Base-by-base conservation (phyloP, 2,888 invertebrate species). In the Biston stratarius region DNA sequence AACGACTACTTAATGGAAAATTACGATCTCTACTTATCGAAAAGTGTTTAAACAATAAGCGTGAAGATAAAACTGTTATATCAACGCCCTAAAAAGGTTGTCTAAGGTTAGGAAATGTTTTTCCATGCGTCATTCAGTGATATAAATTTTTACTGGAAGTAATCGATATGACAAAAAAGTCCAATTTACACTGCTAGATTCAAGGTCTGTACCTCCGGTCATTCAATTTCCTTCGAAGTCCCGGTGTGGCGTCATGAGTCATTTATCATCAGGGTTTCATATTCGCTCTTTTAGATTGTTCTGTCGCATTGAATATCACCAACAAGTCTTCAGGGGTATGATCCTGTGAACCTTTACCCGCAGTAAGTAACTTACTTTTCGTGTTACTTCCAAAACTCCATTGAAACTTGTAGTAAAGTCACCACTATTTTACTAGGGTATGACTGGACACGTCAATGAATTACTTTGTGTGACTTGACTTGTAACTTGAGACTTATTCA, bases 141-240 rank as follows among this genome's bases (percentile, higher is more conserved):
- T 42, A 1, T 11, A 11, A 11, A 42, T 10, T 42, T 10, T 42
- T 10, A 36, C 8, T 55, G 42, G 42, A 44, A 24, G n/a, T 42
- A 55, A 55, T 55, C 55, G 12, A 33, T n/a, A 42, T 7, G 42
- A n/a, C 42, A 42, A 55, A 53, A 55, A 44, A n/a, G 12, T 45
- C n/a, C 57, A 34, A 33, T 57, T 57, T n/a, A 33, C 9, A 10
- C 34, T 11, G 12, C 11, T 48, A 40, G 11, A 48, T 15, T 12
- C 55, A 48, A 57, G 42, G 48, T 14, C 63, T 15, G 33, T 14
- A 53, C 40, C 55, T 55, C 55, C 42, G 55, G 9, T 10, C 12
- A 59, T n/a, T 47, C 15, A 60, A 56, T 61, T 60, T 65, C 65
- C 65, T 33, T 40, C 34, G 51, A 14, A 55, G 15, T 55, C 60